A percentile compares a stretch with the other conserved stretches of the same genome.
phyloP scores from a whole-genome alignment of 2,888 invertebrate genomes.

The Diarsia mendica region DNA sequence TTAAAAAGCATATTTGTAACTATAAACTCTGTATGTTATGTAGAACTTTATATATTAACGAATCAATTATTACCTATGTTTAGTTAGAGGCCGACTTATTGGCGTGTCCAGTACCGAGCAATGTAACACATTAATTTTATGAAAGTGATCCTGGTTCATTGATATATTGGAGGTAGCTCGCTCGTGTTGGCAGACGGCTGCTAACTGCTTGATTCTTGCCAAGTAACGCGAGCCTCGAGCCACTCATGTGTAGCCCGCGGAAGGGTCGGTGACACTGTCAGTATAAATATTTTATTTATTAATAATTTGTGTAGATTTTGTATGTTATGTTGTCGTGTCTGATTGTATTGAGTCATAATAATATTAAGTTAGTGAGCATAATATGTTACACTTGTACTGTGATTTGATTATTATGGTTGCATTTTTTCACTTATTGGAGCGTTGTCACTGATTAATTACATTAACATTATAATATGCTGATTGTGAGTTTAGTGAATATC shows the following conservation, averaged over 20 bases:
- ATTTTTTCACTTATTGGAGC: constrained; percentile 82
- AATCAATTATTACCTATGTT: constrained; percentile 76
- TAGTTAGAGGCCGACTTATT: constrained; percentile 79
- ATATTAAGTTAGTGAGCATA: constrained; percentile 86
- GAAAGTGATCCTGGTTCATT: constrained; percentile 58
- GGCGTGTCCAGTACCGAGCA: constrained; percentile 71
- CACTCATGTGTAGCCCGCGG: constrained; percentile 57
- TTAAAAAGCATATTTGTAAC: constrained; percentile 86
- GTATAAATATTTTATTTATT: constrained; percentile 80
- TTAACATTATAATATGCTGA: constrained; percentile 52
- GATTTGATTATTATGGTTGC: constrained; percentile 87
- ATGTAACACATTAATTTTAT: constrained; percentile 61
- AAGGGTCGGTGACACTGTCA: constrained; percentile 74
- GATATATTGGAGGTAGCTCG: constrained; percentile 47
- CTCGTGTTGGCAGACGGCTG: constrained; percentile 39
- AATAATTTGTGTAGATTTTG: constrained; percentile 79
- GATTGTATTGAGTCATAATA: constrained; percentile 86
- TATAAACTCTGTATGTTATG: constrained; percentile 85
- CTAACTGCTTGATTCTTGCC: constrained; percentile 58
- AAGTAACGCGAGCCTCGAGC: constrained; percentile 41
- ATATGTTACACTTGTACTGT: constrained; percentile 87
- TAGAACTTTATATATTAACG: constrained; percentile 85
- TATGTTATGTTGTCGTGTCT: constrained; percentile 82
- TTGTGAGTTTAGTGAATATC: constrained; percentile 55
- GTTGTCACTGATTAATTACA: constrained; percentile 64